phyloP scores from a whole-genome alignment of 2,888 invertebrate genomes.

The Coecobrya sp. region DNA sequence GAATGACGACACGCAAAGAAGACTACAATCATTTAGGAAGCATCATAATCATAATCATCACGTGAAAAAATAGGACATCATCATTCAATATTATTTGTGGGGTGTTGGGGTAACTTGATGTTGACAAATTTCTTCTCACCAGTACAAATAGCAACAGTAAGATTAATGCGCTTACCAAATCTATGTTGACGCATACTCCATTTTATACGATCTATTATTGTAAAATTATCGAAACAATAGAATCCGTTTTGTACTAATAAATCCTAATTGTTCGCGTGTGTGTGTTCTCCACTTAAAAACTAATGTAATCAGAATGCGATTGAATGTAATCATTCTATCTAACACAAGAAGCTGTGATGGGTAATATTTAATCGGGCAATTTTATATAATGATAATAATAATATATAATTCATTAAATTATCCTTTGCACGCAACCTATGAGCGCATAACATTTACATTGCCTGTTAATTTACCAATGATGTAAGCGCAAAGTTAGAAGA shows the following conservation, averaged over 20 bases:
- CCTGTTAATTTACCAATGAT: too few relatives aligned
- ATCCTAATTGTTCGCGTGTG: conserved; percentile 69
- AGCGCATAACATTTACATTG: too few relatives aligned
- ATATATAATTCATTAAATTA: conserved; percentile 4
- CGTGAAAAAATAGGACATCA: conserved; percentile 58
- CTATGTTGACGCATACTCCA: not conserved
- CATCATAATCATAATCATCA: not conserved
- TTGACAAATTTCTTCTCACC: conserved; percentile 64
- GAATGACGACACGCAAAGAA: conserved; percentile 52
- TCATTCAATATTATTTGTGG: conserved; percentile 33
- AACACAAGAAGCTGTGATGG: conserved; percentile 27
- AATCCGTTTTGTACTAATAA: conserved; percentile 61
- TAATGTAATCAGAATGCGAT: not conserved
- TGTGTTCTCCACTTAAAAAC: too few relatives aligned
- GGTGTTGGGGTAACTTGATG: conserved; percentile 44
- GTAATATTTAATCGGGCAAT: conserved; percentile 31
- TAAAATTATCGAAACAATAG: conserved; percentile 35
- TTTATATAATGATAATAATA: not conserved
- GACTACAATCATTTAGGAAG: not conserved
- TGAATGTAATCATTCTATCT: conserved; percentile 5
- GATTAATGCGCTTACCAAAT: not conserved
- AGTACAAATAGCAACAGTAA: not conserved
- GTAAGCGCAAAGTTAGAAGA: not conserved
- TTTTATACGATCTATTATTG: not conserved
- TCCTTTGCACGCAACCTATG: not conserved